phyloP scores from a whole-genome alignment of 2,888 invertebrate species.

The Flabesymbios commensalis region DNA sequence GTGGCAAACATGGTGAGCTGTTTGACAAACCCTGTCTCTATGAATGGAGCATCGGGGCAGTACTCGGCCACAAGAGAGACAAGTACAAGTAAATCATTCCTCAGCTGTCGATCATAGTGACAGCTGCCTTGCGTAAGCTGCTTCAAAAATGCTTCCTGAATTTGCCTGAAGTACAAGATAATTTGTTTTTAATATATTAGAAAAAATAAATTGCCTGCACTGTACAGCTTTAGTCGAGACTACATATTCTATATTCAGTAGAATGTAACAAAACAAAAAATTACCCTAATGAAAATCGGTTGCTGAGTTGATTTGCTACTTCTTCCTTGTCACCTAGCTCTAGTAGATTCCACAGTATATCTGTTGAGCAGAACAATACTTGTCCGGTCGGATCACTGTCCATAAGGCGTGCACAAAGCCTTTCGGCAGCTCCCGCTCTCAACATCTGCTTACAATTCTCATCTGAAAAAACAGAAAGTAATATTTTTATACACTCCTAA shows the following conservation, averaged over 20 bases:
- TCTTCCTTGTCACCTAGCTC: constrained; percentile 48
- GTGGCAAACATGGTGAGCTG: constrained; percentile 59
- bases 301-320: constrained; percentile 54
- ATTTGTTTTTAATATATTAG: too few relatives aligned
- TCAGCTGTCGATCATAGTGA: constrained; percentile 58
- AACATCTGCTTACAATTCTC: constrained; percentile 58
- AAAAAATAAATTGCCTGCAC: too few relatives aligned
- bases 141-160: constrained; percentile 58
- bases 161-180: constrained; percentile 43
- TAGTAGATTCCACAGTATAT: constrained; percentile 59
- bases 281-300: constrained; percentile 56
- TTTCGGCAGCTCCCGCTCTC: constrained; percentile 48
- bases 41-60: constrained; percentile 55
- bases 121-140: constrained; percentile 59
- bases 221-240: too few relatives aligned
- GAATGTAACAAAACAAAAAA: background rate
- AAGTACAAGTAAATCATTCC: constrained; percentile 60
- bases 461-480: constrained; percentile 37
- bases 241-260: too few relatives aligned
- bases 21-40: constrained; percentile 60
- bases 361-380: constrained; percentile 57
- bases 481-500: background rate
- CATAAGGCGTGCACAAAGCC: constrained; percentile 50
- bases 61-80: constrained; percentile 49
- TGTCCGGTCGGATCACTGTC: constrained; percentile 53